A percentile compares a stretch with the other conserved stretches of the same genome.
Evolutionary conservation across 2,888 invertebrate species (phyloP).

Genomic region (Plemyria rubiginata): DNA sequence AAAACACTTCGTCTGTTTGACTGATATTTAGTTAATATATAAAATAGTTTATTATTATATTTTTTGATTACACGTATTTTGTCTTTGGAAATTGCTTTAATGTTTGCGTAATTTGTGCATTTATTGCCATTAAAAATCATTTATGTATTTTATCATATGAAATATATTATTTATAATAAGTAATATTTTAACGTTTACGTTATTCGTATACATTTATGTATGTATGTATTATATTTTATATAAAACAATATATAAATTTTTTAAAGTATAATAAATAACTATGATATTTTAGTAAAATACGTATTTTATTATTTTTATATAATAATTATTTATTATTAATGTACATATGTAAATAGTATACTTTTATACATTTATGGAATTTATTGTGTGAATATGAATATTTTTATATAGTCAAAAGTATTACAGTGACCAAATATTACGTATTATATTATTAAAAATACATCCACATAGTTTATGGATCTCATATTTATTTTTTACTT

Average conservation of each 20-base stretch:
- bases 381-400: conserved; percentile 45
- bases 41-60: conserved; percentile 46
- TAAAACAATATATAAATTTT: conserved; percentile 39
- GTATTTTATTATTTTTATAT: conserved; percentile 20
- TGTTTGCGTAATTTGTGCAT: conserved; percentile 40
- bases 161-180: neutral
- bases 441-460: conserved; percentile 47
- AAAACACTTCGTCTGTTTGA: conserved; percentile 29
- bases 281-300: conserved; percentile 1
- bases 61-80: conserved; percentile 38
- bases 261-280: conserved; percentile 21
- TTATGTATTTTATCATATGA: conserved; percentile 1
- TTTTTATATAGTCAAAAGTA: conserved; percentile 49
- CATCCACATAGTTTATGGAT: conserved; percentile 54
- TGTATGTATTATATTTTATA: conserved; percentile 32
- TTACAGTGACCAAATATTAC: conserved; percentile 54
- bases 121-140: conserved; percentile 25
- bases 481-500: conserved; percentile 58
- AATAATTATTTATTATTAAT: conserved; percentile 21
- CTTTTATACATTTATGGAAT: conserved; percentile 66
- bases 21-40: conserved; percentile 44
- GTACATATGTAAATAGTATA: conserved; percentile 61
- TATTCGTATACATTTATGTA: conserved; percentile 29
- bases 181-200: neutral
- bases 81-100: conserved; percentile 82